Percentiles rank a stretch among this genome's conserved stretches.
These are phyloP conservation scores for Bombycilla garrulus DNA, from an alignment of 2,113 vertebrate genomes.

Conservation along the genomic window DNA sequence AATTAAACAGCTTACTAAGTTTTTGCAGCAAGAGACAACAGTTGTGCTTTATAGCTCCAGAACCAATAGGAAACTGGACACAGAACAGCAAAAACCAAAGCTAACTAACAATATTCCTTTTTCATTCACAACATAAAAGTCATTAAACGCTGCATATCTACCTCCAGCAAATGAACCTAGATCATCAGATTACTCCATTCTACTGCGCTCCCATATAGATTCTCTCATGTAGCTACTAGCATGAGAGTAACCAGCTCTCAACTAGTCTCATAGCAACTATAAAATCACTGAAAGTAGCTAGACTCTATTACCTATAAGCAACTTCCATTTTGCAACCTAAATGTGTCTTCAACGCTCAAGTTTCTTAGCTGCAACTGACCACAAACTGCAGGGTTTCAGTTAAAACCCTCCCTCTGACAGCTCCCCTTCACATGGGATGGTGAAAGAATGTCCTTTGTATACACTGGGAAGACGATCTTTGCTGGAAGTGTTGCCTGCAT, in stretches of 20 bases:
- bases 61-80: not conserved
- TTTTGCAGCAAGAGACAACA: not conserved
- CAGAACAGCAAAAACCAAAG: not conserved
- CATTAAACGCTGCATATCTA: not conserved
- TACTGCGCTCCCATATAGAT: not conserved
- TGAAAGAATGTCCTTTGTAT: not conserved
- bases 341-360: not conserved
- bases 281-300: not conserved
- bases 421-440: not conserved
- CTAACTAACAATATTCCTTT: not conserved
- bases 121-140: not conserved
- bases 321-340: not conserved
- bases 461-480: not conserved
- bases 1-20: not conserved
- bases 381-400: not conserved
- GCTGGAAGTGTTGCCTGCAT: not conserved
- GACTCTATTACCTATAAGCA: not conserved
- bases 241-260: not conserved
- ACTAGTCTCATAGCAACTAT: not conserved
- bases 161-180: not conserved
- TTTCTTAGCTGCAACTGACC: not conserved
- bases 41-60: not conserved
- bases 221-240: not conserved
- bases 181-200: not conserved
- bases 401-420: not conserved